Conservation (phyloP, 2,888 invertebrate genomes). For the Hypselothyrea guttata region DNA sequence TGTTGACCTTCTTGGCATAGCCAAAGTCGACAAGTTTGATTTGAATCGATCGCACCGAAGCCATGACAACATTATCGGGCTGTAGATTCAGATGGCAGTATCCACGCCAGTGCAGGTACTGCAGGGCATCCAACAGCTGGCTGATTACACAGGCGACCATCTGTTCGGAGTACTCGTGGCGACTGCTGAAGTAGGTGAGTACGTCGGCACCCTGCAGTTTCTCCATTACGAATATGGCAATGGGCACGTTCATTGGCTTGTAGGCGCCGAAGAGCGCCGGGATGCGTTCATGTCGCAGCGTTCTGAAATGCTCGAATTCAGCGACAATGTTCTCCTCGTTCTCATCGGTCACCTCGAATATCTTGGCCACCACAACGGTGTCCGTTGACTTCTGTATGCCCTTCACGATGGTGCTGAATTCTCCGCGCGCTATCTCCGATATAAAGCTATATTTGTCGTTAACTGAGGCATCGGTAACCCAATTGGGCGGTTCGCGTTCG, state of each 20-base stretch:
- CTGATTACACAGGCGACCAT: slow-evolving; percentile 93
- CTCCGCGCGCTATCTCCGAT: slow-evolving; percentile 92
- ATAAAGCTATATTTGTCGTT: slow-evolving; percentile 92
- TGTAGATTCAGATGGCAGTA: slow-evolving; percentile 94
- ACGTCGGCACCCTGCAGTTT: slow-evolving; percentile 96
- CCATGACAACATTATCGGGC: slow-evolving; percentile 97
- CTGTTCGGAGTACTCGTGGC: slow-evolving; percentile 96
- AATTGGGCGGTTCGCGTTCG: slow-evolving; percentile 89
- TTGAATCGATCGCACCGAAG: slow-evolving; percentile 90
- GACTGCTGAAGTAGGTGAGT: slow-evolving; percentile 92
- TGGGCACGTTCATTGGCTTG: slow-evolving; percentile 86
- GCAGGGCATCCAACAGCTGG: slow-evolving; percentile 94
- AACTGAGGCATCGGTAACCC: slow-evolving; percentile 87
- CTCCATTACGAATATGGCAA: slow-evolving; percentile 89
- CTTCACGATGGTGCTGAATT: slow-evolving; percentile 93
- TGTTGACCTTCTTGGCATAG: slow-evolving; percentile 90
- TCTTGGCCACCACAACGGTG: slow-evolving; percentile 91
- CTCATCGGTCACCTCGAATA: slow-evolving; percentile 87
- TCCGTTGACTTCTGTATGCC: slow-evolving; percentile 90
- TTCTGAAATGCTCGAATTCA: slow-evolving; percentile 92
- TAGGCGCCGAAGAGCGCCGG: slow-evolving; percentile 89
- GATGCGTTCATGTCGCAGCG: slow-evolving; percentile 94
- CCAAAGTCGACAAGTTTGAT: slow-evolving; percentile 97
- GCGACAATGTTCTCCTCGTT: slow-evolving; percentile 87
- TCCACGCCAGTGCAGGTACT: slow-evolving; percentile 97